Base-by-base conservation (phyloP, 2,888 invertebrate species). In the Gasteruption jaculator region DNA sequence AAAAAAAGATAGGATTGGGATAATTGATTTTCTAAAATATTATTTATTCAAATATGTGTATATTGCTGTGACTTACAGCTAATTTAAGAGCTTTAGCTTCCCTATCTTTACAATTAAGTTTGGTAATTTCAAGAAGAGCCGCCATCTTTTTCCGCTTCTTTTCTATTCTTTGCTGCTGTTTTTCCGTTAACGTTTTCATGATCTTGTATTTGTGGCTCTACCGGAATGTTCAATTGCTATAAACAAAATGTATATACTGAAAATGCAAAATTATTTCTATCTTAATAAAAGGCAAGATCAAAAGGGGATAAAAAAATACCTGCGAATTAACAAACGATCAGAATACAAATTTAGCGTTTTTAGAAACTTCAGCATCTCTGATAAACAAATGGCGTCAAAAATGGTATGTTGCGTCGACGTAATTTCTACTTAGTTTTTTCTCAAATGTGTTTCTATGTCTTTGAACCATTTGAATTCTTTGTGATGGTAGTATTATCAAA, bases 61-160 rank as follows among this genome's bases (percentile, higher is more conserved):
- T 8, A 8, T 8, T 18, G 12, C 5, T 31, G 12, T 12, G 32
- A 54, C 52, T 49, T 38, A 51, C 56, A 18, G 45, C 29, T 30
- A 49, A 49, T 25, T 51, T 53, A 5, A 49, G 32, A 20, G 55
- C 52, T 48, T 61, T 67, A 38, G 63, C 65, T 52, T 64, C 64
- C 49, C 76, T 73, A 57, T 81, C 81, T 48, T 72, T 72, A 54
- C 81, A 80, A 60, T 82, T 83, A 38, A 81, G 68, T 65, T 78
- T 76, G 24, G 78, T 72, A 35, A 83, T 68, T 60, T 79, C 76
- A 7, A 79, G 71, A 45, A 80, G 70, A 2, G 82, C 82, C 4
- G 76, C 75, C 61, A 81, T 72, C 71, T 82, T 83, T 60, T 76
- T 79, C 60, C 77, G 77, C 59, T 81, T 82, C 48, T 77, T 81